These are phyloP conservation scores for Clinocottus analis DNA, from an alignment of 2,113 vertebrate genomes.

Conservation along the genomic window DNA sequence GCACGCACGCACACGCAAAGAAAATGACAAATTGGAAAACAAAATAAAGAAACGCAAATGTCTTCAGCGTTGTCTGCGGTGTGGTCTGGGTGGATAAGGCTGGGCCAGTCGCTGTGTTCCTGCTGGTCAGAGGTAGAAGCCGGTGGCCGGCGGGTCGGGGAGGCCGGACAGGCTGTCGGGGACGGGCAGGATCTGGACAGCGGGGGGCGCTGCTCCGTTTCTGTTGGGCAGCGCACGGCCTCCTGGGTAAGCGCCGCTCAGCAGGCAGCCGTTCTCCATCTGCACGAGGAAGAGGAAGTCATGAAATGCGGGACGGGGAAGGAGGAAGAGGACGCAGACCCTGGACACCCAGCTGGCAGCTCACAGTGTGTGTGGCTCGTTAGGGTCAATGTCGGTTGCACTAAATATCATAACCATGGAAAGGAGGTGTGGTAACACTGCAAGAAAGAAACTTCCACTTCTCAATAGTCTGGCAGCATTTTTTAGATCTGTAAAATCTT, in stretches of 20 bases:
- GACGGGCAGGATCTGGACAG: constrained; percentile 56
- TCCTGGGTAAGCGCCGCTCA: constrained; percentile 55
- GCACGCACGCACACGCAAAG: background rate
- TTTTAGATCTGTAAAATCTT: too few relatives aligned
- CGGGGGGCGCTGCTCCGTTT: constrained; percentile 59
- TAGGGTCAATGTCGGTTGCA: too few relatives aligned
- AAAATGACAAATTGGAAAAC: background rate
- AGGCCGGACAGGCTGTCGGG: constrained; percentile 63
- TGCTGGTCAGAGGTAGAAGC: constrained; percentile 77
- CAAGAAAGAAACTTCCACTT: too few relatives aligned
- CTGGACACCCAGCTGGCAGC: too few relatives aligned
- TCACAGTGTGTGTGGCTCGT: too few relatives aligned
- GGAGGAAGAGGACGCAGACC: background rate
- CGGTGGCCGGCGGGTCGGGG: constrained; percentile 64
- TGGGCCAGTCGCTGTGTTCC: constrained; percentile 60
- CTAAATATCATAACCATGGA: too few relatives aligned
- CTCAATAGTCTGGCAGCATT: too few relatives aligned
- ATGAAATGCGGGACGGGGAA: background rate
- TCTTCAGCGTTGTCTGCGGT: constrained; percentile 43
- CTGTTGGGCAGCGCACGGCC: constrained; percentile 63
- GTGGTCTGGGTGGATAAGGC: constrained; percentile 65
- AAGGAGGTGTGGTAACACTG: background rate
- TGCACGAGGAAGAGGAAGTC: constrained; percentile 14
- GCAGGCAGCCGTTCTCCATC: constrained; percentile 76
- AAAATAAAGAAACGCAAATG: constrained; percentile 19